Percentiles rank a stretch among this genome's conserved stretches.
phyloP scores from a whole-genome alignment of 1,140 invertebrate genomes.

The Trachymyrmex cornetzi region DNA sequence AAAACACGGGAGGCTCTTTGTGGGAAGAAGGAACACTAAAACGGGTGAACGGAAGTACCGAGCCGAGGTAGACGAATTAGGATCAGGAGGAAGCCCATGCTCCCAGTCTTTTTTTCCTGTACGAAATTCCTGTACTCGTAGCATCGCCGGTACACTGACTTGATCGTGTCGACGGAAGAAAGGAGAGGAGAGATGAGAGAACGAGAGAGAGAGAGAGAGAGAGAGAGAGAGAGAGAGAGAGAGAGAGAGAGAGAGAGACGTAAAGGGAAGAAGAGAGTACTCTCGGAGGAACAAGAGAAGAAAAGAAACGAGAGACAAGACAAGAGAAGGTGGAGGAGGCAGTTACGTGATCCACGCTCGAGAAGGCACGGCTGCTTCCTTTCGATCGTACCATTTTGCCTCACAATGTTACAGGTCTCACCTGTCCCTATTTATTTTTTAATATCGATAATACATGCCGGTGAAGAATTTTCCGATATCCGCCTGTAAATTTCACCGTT shows the following conservation, averaged over 20 bases:
- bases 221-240: slow-evolving; percentile 30
- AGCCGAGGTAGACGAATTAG: slow-evolving; percentile 76
- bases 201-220: background rate
- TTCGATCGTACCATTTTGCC: slow-evolving; percentile 64
- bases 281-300: slow-evolving; percentile 30
- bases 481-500: background rate
- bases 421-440: slow-evolving; percentile 57
- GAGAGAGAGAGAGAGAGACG: slow-evolving; percentile 10
- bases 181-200: slow-evolving; percentile 54
- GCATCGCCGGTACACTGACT: slow-evolving; percentile 76
- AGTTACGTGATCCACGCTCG: slow-evolving; percentile 82
- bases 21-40: slow-evolving; percentile 51
- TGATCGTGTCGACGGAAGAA: slow-evolving; percentile 71
- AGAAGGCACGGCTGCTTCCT: slow-evolving; percentile 75
- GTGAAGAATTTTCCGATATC: background rate
- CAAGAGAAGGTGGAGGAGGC: slow-evolving; percentile 68
- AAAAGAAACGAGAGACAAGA: slow-evolving; percentile 58
- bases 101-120: slow-evolving; percentile 62
- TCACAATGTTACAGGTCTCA: slow-evolving; percentile 51
- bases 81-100: slow-evolving; percentile 74
- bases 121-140: slow-evolving; percentile 79
- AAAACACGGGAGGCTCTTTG: slow-evolving; percentile 47
- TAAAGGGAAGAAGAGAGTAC: slow-evolving; percentile 45
- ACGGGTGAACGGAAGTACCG: slow-evolving; percentile 76
- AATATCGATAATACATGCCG: slow-evolving; percentile 24